phyloP scores from a whole-genome alignment of 2,113 vertebrate genomes.

The Chunga burmeisteri region DNA sequence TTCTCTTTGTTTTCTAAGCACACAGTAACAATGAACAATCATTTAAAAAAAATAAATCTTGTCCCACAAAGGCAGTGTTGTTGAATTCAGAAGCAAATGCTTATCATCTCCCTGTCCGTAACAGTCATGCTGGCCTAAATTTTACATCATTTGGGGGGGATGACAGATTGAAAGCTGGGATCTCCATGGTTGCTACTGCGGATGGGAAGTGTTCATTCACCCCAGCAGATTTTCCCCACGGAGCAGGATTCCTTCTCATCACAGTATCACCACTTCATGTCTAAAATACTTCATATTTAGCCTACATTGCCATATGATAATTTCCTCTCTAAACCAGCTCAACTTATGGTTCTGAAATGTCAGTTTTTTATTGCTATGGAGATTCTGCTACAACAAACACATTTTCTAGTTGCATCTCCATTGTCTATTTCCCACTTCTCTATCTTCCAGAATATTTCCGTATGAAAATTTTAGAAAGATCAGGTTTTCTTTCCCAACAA shows the following conservation, averaged over 20 bases:
- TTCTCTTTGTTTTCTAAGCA: conserved; percentile 10
- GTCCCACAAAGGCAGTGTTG: not conserved
- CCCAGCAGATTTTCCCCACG: not conserved
- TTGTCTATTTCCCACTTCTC: not conserved
- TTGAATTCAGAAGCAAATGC: not conserved
- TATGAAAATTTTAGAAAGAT: not conserved
- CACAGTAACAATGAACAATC: not conserved
- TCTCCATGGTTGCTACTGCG: not conserved
- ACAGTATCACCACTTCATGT: not conserved
- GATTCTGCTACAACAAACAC: not conserved
- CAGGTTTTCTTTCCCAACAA: not conserved
- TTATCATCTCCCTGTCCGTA: not conserved
- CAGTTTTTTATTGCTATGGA: not conserved
- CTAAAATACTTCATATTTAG: not conserved
- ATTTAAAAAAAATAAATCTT: not conserved
- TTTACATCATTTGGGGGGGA: not conserved
- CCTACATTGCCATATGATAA: not conserved
- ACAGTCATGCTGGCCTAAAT: not conserved
- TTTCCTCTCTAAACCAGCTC: not conserved
- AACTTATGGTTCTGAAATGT: not conserved
- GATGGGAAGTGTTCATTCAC: not conserved
- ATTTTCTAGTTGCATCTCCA: not conserved
- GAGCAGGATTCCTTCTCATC: not conserved
- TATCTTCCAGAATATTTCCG: not conserved
- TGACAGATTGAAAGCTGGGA: not conserved